Evolutionary conservation across 2,113 vertebrate genomes (phyloP).

Genomic region (Boulengeromyrus knoepffleri): DNA sequence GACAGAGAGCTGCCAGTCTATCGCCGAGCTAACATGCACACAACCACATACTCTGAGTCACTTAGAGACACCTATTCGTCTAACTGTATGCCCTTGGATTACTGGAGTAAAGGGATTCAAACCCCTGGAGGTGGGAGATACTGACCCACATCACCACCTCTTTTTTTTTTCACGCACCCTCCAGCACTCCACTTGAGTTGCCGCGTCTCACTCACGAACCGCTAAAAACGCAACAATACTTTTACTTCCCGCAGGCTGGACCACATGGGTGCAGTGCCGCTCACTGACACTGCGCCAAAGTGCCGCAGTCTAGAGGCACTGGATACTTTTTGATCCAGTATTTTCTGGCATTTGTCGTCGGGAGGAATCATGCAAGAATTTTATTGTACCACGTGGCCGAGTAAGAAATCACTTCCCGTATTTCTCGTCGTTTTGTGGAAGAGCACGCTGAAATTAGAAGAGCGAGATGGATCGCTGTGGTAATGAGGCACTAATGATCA

Average conservation of each 20-base stretch:
- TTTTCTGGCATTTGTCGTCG: neutral
- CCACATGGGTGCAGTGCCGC: neutral
- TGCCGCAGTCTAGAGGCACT: neutral
- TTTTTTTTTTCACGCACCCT: no score
- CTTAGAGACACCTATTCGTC: neutral
- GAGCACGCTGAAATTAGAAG: neutral
- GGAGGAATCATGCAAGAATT: neutral
- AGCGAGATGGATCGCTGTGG: neutral
- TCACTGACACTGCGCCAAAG: neutral
- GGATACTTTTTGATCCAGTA: neutral
- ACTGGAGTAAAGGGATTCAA: neutral
- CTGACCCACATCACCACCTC: no score
- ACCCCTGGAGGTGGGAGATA: neutral
- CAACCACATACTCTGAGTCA: neutral
- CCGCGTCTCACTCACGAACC: neutral
- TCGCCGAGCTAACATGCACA: neutral
- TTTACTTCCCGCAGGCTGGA: neutral
- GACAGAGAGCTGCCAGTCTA: neutral
- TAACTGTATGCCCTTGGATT: neutral
- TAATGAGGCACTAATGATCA: neutral
- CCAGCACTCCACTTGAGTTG: neutral
- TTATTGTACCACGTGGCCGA: neutral
- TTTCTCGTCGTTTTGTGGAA: no score
- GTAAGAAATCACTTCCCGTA: neutral
- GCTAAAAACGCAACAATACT: neutral